A percentile compares a stretch with the other conserved stretches of the same genome.
phyloP scores from a whole-genome alignment of 2,888 invertebrate species.

The Laothoe populi region DNA sequence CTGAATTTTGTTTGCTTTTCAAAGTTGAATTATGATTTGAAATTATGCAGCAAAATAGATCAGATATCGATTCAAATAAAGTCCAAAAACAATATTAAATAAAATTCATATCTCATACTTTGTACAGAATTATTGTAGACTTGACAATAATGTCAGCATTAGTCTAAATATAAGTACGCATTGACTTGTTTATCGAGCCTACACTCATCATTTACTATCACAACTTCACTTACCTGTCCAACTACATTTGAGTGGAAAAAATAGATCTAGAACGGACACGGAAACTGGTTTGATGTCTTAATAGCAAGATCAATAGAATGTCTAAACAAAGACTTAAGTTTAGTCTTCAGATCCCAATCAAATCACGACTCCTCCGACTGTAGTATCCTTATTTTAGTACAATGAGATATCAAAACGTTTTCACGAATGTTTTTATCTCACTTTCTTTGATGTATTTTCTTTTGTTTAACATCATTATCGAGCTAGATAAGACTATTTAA shows the following conservation, averaged over 20 bases:
- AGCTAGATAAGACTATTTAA: neutral
- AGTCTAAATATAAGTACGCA: neutral
- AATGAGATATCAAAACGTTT: slow-evolving; percentile 7
- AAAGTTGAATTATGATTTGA: no score
- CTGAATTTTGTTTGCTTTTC: no score
- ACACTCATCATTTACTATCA: slow-evolving; percentile 7
- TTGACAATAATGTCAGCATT: neutral
- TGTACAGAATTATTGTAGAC: neutral
- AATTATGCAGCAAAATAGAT: no score
- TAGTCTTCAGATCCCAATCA: slow-evolving; percentile 37
- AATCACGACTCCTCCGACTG: slow-evolving; percentile 34
- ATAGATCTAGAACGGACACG: slow-evolving; percentile 4
- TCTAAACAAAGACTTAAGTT: slow-evolving; percentile 37
- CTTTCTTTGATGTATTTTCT: neutral
- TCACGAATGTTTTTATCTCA: neutral
- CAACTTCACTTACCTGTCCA: neutral
- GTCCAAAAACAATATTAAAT: no score
- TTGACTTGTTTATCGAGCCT: neutral
- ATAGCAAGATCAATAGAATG: slow-evolving; percentile 29
- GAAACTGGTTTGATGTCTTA: slow-evolving; percentile 17
- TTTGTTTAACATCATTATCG: neutral
- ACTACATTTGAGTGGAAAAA: slow-evolving; percentile 6
- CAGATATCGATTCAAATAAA: no score
- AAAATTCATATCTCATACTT: no score
- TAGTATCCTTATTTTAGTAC: slow-evolving; percentile 8